Conservation (phyloP, 2,113 vertebrate species). For the Ctenomys sociabilis region DNA sequence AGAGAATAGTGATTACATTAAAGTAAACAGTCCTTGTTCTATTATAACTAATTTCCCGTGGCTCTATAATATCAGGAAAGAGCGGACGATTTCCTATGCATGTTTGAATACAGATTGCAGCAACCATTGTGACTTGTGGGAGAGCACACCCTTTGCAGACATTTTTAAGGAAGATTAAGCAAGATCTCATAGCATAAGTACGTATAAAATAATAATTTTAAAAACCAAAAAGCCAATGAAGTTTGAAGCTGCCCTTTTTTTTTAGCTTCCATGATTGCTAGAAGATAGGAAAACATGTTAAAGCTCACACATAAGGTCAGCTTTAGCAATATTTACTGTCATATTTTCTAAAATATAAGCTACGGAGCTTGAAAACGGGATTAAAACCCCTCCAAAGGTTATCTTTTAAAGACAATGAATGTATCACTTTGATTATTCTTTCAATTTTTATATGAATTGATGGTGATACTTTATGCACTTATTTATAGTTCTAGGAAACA, state of each 20-base stretch:
- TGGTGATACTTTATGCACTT: neutral
- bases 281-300: conserved; percentile 60
- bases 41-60: conserved; percentile 20
- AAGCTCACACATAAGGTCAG: conserved; percentile 46
- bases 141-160: conserved; percentile 50
- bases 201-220: conserved; percentile 23
- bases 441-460: neutral
- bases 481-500: neutral
- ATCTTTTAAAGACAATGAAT: neutral
- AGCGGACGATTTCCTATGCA: conserved; percentile 6
- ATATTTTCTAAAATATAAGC: conserved; percentile 68
- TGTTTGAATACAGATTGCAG: conserved; percentile 24
- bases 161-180: conserved; percentile 70
- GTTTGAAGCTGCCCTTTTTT: conserved; percentile 12
- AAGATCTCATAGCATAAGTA: conserved; percentile 40
- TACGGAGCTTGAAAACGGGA: conserved; percentile 56
- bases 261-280: conserved; percentile 43
- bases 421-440: neutral
- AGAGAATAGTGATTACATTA: neutral
- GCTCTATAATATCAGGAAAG: conserved; percentile 2
- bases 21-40: neutral
- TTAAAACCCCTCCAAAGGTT: neutral
- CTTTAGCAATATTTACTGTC: neutral
- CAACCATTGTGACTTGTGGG: neutral
- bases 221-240: conserved; percentile 50